These are phyloP conservation scores for Hydrozoanthus tunicans DNA, from an alignment of 64 coral and sea anemone genomes.

Conservation along the genomic window DNA sequence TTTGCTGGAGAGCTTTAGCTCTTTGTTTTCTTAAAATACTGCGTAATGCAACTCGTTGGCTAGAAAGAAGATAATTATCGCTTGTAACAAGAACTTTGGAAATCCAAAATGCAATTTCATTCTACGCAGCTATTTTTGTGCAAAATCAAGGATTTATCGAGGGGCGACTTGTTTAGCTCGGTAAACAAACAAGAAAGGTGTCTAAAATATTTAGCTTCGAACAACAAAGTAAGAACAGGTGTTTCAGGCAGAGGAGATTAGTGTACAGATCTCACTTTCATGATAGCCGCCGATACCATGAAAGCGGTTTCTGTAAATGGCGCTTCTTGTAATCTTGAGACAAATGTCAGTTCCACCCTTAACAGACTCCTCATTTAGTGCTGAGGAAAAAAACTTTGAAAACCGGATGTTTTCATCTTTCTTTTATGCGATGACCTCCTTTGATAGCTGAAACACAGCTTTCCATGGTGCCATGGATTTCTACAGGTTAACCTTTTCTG, in stretches of 20 bases:
- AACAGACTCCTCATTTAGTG: too few species aligned
- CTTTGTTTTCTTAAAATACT: slow-evolving; percentile 13
- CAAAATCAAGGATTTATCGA: not conserved
- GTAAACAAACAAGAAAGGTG: not conserved
- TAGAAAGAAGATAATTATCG: not conserved
- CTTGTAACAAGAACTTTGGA: not conserved
- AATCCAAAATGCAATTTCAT: not conserved
- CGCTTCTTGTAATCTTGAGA: too few species aligned
- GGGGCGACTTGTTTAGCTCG: not conserved
- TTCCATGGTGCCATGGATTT: too few species aligned
- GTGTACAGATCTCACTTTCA: not conserved
- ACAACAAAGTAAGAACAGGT: not conserved
- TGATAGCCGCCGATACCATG: not conserved
- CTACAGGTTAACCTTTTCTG: too few species aligned
- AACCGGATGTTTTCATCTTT: too few species aligned
- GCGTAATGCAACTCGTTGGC: not conserved
- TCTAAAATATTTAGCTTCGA: not conserved
- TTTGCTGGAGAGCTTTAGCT: not conserved
- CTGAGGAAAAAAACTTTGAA: too few species aligned
- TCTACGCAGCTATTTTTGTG: not conserved
- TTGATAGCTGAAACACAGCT: too few species aligned
- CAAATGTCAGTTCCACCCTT: too few species aligned
- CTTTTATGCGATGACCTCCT: too few species aligned
- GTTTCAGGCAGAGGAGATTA: not conserved
- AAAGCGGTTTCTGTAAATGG: not conserved